Evolutionary conservation across 2,888 invertebrate genomes (phyloP).

Genomic region (Acronicta aceris): DNA sequence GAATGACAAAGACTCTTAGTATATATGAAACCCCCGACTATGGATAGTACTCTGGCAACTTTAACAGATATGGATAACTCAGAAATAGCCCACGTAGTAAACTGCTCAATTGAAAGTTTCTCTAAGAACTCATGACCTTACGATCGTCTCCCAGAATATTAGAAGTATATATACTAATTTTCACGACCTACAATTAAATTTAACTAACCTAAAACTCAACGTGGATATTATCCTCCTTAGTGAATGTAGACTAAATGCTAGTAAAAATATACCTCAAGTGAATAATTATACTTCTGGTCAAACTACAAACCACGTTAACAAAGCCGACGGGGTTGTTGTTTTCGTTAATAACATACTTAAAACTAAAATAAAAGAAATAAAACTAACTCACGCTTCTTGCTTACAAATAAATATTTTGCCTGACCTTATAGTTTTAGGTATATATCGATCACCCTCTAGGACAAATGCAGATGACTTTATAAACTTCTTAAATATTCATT

Average conservation of each 20-base stretch:
- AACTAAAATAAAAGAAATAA: no score
- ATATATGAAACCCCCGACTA: background rate
- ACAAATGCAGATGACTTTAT: no score
- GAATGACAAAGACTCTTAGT: background rate
- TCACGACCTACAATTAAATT: background rate
- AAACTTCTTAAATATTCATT: no score
- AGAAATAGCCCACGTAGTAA: background rate
- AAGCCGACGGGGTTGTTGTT: background rate
- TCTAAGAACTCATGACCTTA: background rate
- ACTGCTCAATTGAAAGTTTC: background rate
- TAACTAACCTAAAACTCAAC: background rate
- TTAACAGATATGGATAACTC: background rate
- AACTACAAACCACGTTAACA: background rate
- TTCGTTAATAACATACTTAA: background rate
- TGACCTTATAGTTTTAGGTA: no score
- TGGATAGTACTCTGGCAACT: background rate
- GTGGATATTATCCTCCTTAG: background rate
- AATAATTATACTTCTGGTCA: background rate
- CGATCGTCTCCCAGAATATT: slow-evolving; percentile 8
- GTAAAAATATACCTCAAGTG: background rate
- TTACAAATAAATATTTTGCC: no score
- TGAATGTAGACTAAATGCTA: slow-evolving; percentile 1
- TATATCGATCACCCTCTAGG: no score
- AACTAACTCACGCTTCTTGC: no score
- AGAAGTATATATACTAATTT: slow-evolving; percentile 6